Evolutionary conservation across 2,797 vertebrate species (phyloP).

Genomic region (Tinamus major): DNA sequence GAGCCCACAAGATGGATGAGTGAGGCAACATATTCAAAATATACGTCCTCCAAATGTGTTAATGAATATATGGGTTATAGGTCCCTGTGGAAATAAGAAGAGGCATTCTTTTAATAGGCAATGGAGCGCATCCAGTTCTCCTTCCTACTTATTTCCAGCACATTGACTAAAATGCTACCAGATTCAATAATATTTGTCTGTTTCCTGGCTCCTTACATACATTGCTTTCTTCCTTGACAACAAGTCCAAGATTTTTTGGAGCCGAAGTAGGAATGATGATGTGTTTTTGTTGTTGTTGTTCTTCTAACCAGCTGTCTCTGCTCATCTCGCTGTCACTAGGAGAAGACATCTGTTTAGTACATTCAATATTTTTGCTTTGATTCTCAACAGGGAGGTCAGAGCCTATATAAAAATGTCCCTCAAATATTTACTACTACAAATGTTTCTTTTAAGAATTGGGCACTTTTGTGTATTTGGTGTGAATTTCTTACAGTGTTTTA

Average conservation of each 20-base stretch:
- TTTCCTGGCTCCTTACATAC: conserved; percentile 64
- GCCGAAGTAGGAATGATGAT: conserved; percentile 65
- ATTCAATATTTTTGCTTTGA: conserved; percentile 61
- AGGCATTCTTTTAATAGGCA: conserved; percentile 63
- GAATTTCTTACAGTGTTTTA: background rate
- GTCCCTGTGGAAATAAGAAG: conserved; percentile 48
- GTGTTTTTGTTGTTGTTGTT: conserved; percentile 66
- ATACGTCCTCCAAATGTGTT: conserved; percentile 41
- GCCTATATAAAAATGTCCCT: background rate
- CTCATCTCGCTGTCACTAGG: conserved; percentile 67
- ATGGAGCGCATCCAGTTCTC: conserved; percentile 45
- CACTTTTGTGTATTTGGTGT: background rate
- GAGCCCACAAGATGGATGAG: conserved; percentile 3
- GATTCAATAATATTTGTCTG: conserved; percentile 62
- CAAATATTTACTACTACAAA: conserved; percentile 1
- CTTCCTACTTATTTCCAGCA: conserved; percentile 63
- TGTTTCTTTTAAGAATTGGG: conserved; percentile 17
- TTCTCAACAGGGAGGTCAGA: conserved; percentile 58
- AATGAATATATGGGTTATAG: conserved; percentile 39
- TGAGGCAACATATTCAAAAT: conserved; percentile 52
- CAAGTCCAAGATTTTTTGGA: conserved; percentile 67
- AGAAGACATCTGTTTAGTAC: conserved; percentile 56
- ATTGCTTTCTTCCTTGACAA: conserved; percentile 67
- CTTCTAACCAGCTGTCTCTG: conserved; percentile 72
- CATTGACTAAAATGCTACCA: conserved; percentile 65